Evolutionary conservation across 2,113 vertebrate species (phyloP).

Genomic region (Marmota flaviventris): DNA sequence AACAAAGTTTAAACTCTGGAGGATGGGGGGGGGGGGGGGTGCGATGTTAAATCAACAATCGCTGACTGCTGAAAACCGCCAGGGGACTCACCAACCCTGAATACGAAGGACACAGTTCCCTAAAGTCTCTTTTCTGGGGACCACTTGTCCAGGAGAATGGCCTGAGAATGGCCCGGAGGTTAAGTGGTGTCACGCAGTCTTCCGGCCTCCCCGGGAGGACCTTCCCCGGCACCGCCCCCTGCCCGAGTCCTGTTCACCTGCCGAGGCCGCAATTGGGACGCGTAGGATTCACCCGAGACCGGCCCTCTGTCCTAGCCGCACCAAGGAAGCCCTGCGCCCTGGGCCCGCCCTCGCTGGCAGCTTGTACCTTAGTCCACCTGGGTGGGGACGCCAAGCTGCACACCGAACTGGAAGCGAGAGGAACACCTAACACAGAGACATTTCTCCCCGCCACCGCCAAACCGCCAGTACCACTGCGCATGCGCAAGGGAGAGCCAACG

Average conservation of each 20-base stretch:
- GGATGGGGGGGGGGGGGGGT: rapidly evolving
- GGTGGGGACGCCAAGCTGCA: rapidly evolving
- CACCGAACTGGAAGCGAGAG: rapidly evolving
- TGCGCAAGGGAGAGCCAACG: background rate
- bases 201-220: background rate
- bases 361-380: background rate
- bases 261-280: background rate
- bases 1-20: background rate
- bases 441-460: background rate
- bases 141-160: background rate
- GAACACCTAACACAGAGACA: rapidly evolving
- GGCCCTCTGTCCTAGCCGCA: background rate
- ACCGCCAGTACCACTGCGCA: background rate
- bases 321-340: background rate
- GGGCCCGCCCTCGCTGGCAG: no score
- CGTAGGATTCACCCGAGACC: no score
- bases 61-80: no score
- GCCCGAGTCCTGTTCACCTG: background rate
- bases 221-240: constrained; percentile 40
- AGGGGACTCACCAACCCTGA: background rate
- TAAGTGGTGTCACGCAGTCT: no score
- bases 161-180: background rate
- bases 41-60: rapidly evolving
- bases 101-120: no score
- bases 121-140: rapidly evolving